Percentiles rank a stretch among this genome's conserved stretches.
phyloP scores from a whole-genome alignment of 2,797 vertebrate species.

The Pseudotriccus pelzelni region DNA sequence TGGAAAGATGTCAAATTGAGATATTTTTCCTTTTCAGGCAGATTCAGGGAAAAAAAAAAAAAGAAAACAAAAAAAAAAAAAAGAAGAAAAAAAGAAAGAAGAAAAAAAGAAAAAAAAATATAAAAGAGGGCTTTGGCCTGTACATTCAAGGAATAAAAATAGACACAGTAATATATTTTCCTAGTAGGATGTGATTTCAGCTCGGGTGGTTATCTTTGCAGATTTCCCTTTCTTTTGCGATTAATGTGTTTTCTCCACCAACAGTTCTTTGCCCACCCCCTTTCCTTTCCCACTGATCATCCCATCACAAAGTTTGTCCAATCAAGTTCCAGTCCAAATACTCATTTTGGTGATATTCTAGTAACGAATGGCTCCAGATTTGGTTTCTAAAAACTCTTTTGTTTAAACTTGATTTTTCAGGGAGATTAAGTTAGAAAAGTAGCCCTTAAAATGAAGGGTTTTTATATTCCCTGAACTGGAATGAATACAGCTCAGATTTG shows the following conservation, averaged over 20 bases:
- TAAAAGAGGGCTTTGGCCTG: rapidly evolving
- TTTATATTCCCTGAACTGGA: not conserved
- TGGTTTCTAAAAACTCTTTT: not conserved
- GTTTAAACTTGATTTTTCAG: not conserved
- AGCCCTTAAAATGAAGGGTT: not conserved
- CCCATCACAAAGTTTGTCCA: not conserved
- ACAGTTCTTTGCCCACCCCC: not conserved
- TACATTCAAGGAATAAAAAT: not conserved
- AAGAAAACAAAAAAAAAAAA: too few species aligned
- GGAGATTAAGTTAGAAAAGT: not conserved
- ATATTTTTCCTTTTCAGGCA: not conserved
- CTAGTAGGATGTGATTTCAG: not conserved
- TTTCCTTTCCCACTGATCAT: not conserved
- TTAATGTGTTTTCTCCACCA: not conserved
- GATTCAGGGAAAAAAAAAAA: not conserved
- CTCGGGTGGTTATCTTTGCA: not conserved
- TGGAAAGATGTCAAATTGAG: not conserved
- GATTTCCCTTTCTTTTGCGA: not conserved
- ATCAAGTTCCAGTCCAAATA: not conserved
- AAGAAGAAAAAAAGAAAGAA: too few species aligned
- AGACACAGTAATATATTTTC: not conserved
- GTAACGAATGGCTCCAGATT: not conserved
- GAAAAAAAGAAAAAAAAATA: too few species aligned
- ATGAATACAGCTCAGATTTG: not conserved
- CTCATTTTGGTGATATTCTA: not conserved